Evolutionary conservation across 2,797 vertebrate species (phyloP), one percentile per base, ranked within the genome.

Genomic region (Amblyraja radiata): DNA sequence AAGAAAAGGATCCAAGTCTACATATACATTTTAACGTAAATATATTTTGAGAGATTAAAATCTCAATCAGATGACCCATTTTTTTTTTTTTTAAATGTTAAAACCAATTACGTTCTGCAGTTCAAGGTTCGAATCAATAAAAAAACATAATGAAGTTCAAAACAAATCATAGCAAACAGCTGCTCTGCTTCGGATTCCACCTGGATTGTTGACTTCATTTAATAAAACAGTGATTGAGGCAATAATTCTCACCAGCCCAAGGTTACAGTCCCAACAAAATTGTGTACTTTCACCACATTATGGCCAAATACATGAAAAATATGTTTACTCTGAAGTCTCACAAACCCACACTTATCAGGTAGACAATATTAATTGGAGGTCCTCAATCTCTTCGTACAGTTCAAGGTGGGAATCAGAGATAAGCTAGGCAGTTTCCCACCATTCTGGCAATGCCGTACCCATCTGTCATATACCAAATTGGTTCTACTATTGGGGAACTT

Each of bases 341-440:
- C 90, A 76, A 46, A 76, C 36, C 39, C 39, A 13, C 39, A 92
- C 25, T 73, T 92, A 92, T 76, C 90, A 74, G 39, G 90, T 92
- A 58, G 90, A 92, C 46, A 92, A 92, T 92, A 92, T 92, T 76
- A 92, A 92, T 46, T 74, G 68, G 90, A 91, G 90, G 36, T 91
- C 90, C 73, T 92, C 90, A 92, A 92, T 68, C 39, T 58, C 32
- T 71, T 92, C 71, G 2, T 21, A 28, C 71, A 54, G 71, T 92
- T 92, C 90, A 92, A 92, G 90, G 90, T 92, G 76, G 90, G 39
- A 92, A 74, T 54, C 10, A 16, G 71, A 92, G 90, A 92, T 92
- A 92, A 92, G 90, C n/a, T 74, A 54, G 36, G 14, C 90, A 92
- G 90, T 74, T 92, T 92, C 90, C 90, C 90, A 92, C 90, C 90